Conservation (phyloP, 2,888 invertebrate genomes). For the Drosophila affinis region DNA sequence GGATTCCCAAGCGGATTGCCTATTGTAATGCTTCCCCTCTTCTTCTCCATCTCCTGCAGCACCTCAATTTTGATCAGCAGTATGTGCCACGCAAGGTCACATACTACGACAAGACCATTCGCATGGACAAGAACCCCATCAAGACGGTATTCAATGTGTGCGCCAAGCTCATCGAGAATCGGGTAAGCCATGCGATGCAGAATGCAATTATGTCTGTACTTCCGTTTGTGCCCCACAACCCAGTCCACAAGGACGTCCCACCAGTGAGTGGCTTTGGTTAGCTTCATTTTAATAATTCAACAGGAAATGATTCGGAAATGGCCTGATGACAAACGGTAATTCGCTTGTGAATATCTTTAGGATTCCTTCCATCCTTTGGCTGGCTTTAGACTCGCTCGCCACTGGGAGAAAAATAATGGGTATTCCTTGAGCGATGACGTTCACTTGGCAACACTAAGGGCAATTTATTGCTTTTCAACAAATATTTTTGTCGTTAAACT, state of each 20-base stretch:
- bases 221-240: conserved; percentile 14
- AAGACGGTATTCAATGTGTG: conserved; percentile 97
- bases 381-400: not conserved
- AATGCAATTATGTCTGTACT: conserved; percentile 55
- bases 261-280: conserved; percentile 19
- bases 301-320: conserved; percentile 74
- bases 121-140: conserved; percentile 98
- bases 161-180: conserved; percentile 93
- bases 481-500: not conserved
- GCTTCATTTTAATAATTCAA: conserved; percentile 69
- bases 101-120: conserved; percentile 93
- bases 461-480: not conserved
- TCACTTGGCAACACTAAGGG: not conserved
- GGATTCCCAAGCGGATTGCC: conserved; percentile 19
- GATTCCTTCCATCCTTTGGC: conserved; percentile 13
- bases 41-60: conserved; percentile 85
- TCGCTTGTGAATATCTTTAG: conserved; percentile 53
- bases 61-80: conserved; percentile 92
- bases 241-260: not conserved
- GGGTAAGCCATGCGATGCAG: conserved; percentile 85
- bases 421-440: not conserved
- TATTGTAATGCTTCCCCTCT: not conserved
- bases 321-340: conserved; percentile 72
- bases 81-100: conserved; percentile 93
- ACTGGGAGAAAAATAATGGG: not conserved